Evolutionary conservation across 2,113 vertebrate genomes (phyloP).

Genomic region (Nothocercus julius): DNA sequence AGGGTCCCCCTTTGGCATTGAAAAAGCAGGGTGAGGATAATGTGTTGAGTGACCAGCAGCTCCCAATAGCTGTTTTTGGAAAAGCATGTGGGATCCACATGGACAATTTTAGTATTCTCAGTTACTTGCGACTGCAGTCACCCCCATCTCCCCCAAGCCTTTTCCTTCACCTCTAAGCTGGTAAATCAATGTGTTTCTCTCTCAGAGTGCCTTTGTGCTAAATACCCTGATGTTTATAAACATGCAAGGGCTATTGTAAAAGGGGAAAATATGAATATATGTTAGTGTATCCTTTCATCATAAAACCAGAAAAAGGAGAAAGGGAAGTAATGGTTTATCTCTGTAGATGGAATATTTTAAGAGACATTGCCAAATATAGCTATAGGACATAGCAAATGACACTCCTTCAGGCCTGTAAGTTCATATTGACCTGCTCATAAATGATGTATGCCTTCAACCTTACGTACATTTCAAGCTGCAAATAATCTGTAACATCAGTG

Average conservation of each 20-base stretch:
- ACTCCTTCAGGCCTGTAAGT: slow-evolving; percentile 17
- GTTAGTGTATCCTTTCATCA: slow-evolving; percentile 19
- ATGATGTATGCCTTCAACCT: not conserved
- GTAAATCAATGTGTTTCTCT: not conserved
- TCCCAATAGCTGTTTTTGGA: not conserved
- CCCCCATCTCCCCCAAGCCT: not conserved
- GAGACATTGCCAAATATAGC: slow-evolving; percentile 32
- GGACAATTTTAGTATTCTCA: not conserved
- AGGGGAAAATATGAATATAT: slow-evolving; percentile 7
- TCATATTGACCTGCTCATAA: not conserved
- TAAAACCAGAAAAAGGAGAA: slow-evolving; percentile 25
- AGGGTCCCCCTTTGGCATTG: not conserved
- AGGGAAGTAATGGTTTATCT: slow-evolving; percentile 28
- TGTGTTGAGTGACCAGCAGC: not conserved
- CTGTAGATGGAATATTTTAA: slow-evolving; percentile 28
- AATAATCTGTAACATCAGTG: not conserved
- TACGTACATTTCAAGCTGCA: slow-evolving; percentile 15
- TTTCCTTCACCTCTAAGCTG: not conserved
- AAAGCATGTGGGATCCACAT: not conserved
- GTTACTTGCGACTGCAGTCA: not conserved
- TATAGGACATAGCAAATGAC: not conserved
- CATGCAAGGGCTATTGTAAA: not conserved
- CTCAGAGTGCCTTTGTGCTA: not conserved
- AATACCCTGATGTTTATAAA: not conserved
- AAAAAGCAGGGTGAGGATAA: fast-evolving